phyloP scores from a whole-genome alignment of 2,888 invertebrate genomes.

The Lasioglossum malachurum region DNA sequence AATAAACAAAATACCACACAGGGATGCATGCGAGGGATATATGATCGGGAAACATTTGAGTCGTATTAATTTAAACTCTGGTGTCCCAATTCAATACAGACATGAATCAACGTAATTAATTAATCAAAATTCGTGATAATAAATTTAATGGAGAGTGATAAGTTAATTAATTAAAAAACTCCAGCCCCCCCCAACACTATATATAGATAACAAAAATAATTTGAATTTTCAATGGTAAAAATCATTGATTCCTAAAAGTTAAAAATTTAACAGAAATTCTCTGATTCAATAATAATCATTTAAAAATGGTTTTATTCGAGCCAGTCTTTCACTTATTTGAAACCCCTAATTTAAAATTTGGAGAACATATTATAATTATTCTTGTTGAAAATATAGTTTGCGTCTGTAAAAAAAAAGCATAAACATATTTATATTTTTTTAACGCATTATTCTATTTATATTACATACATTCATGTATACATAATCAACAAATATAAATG shows the following conservation, averaged over 20 bases:
- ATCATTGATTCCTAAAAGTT: neutral
- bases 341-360: neutral
- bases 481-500: conserved; percentile 33
- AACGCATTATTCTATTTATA: conserved; percentile 26
- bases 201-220: neutral
- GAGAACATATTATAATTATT: neutral
- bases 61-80: neutral
- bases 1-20: neutral
- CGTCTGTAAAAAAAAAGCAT: conserved; percentile 21
- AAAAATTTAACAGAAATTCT: neutral
- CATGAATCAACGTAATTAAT: neutral
- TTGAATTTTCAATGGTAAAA: neutral
- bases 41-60: neutral
- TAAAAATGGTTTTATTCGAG: neutral
- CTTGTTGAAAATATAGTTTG: neutral
- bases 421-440: neutral
- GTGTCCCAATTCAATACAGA: too few relatives aligned
- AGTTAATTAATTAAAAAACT: neutral
- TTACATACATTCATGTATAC: conserved; percentile 23
- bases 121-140: neutral
- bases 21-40: neutral
- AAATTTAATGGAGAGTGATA: neutral
- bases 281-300: neutral
- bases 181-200: neutral
- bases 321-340: neutral